These are phyloP conservation scores for Aramus guarauna DNA, from an alignment of 2,113 vertebrate genomes.

Conservation along the genomic window DNA sequence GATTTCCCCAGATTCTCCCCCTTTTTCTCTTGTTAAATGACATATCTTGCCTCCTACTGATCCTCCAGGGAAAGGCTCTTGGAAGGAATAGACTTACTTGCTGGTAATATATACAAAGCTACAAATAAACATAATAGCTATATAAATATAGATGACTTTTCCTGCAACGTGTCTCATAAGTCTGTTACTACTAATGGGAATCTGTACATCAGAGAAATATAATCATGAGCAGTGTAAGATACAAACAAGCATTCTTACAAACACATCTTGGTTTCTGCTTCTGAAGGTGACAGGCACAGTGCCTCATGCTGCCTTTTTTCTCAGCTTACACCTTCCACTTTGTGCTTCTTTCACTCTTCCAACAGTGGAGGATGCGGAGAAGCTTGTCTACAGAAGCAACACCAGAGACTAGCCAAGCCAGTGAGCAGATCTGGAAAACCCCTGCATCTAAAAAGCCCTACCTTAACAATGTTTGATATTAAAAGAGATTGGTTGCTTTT, in stretches of 20 bases:
- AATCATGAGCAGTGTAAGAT: background rate
- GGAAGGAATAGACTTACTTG: background rate
- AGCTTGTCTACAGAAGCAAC: background rate
- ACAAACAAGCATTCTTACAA: background rate
- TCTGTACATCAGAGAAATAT: background rate
- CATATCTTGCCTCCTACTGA: background rate
- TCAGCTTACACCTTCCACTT: background rate
- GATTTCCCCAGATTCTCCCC: background rate
- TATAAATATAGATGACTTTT: background rate
- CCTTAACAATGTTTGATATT: background rate
- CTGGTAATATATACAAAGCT: background rate
- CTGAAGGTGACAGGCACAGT: background rate
- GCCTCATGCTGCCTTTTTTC: background rate
- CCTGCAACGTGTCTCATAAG: background rate
- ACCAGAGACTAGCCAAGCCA: background rate
- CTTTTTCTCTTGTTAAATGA: background rate
- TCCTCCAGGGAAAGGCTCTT: background rate
- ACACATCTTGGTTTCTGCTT: background rate
- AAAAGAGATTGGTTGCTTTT: background rate
- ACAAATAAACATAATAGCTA: background rate
- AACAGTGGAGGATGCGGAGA: background rate
- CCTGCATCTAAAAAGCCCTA: background rate
- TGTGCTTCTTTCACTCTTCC: background rate
- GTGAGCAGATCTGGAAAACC: background rate
- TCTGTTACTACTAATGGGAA: background rate